A percentile compares a stretch with the other conserved stretches of the same genome.
Conservation (phyloP, 2,888 invertebrate genomes). For the Mongoloraphidia duomilia region DNA sequence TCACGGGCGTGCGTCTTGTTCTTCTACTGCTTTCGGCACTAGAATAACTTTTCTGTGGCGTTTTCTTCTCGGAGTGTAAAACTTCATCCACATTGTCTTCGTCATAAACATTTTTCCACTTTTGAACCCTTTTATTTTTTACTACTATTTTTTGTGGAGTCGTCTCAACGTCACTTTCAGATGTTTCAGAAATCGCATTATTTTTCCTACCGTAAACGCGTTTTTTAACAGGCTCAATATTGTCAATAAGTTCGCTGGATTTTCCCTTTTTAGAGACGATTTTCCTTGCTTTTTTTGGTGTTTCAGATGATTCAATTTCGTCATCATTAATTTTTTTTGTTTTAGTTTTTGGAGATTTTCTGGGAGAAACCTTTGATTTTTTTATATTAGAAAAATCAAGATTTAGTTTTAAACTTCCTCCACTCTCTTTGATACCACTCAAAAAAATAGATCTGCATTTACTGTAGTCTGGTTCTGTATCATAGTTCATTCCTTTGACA, state of each 20-base stretch:
- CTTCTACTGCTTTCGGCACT: no score
- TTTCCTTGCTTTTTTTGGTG: slow-evolving; percentile 22
- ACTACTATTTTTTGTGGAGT: neutral
- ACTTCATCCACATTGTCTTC: no score
- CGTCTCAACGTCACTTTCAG: neutral
- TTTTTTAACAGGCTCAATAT: neutral
- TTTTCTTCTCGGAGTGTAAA: no score
- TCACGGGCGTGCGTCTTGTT: neutral
- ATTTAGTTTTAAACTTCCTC: slow-evolving; percentile 24
- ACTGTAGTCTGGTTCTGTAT: slow-evolving; percentile 58
- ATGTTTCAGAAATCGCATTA: no score
- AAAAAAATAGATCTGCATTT: slow-evolving; percentile 52
- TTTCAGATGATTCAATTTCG: slow-evolving; percentile 23
- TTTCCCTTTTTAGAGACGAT: slow-evolving; percentile 13
- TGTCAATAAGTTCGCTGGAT: neutral
- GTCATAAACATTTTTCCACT: no score
- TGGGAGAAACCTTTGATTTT: slow-evolving; percentile 18
- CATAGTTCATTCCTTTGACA: slow-evolving; percentile 49
- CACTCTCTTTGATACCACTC: slow-evolving; percentile 46
- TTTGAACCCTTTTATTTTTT: neutral
- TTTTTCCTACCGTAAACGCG: no score
- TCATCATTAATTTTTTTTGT: slow-evolving; percentile 17
- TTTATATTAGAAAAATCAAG: slow-evolving; percentile 19
- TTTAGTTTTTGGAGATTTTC: slow-evolving; percentile 19
- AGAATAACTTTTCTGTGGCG: no score